phyloP scores from a whole-genome alignment of 2,797 vertebrate species.

The Clarias laeviceps region DNA sequence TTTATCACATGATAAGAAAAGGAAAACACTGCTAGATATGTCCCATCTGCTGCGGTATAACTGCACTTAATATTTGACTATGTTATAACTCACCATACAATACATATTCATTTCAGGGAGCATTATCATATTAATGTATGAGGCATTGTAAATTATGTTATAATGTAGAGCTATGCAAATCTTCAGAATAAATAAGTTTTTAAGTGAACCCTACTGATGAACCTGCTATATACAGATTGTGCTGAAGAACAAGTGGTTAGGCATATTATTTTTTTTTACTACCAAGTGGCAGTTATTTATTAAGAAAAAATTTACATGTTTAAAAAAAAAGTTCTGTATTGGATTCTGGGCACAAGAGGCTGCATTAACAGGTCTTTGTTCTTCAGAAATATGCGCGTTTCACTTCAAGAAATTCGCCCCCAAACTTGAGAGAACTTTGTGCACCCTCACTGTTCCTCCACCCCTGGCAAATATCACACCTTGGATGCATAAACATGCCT shows the following conservation, averaged over 20 bases:
- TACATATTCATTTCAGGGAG: not conserved
- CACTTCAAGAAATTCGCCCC: slow-evolving; percentile 55
- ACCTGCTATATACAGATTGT: not conserved
- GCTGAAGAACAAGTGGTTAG: not conserved
- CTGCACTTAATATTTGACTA: not conserved
- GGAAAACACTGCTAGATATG: not conserved
- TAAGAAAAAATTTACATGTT: not conserved
- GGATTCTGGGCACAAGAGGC: slow-evolving; percentile 13
- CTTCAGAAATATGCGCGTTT: slow-evolving; percentile 60
- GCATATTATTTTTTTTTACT: not conserved
- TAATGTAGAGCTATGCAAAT: not conserved
- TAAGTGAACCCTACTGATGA: not conserved
- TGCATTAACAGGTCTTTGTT: slow-evolving; percentile 20
- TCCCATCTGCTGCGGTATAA: not conserved
- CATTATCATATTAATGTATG: not conserved
- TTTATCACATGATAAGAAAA: slow-evolving; percentile 2
- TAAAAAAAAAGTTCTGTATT: not conserved
- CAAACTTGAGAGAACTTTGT: slow-evolving; percentile 65
- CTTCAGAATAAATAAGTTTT: too few relatives aligned
- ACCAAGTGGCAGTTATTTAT: not conserved
- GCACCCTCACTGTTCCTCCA: slow-evolving; percentile 35
- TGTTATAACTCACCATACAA: not conserved
- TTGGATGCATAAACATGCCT: slow-evolving; percentile 81
- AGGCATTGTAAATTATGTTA: not conserved
- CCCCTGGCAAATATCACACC: slow-evolving; percentile 78